Base-by-base conservation (phyloP, 2,888 invertebrate species). In the Eilema depressum region DNA sequence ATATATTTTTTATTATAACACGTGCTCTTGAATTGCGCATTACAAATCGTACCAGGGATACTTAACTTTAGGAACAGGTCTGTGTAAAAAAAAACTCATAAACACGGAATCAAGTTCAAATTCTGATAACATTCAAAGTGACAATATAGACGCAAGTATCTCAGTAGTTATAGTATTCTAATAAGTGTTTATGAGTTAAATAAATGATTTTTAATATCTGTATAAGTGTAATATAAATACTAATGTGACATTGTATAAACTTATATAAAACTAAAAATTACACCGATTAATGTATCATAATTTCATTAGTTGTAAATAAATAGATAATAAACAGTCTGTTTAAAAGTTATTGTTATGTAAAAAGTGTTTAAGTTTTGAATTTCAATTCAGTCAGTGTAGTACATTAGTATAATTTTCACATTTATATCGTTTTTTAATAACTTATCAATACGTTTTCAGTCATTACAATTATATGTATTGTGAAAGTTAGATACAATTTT, bases 321-420 rank as follows among this genome's bases (percentile, higher is more conserved):
- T 62, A 37, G 37, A 37, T 33, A n/a, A 62, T 62, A 23, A 62
- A 33, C n/a, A 61, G 11, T 61, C 30, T 30, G n/a, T 62, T 33
- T 23, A 20, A 37, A 41, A 17, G 47, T 47, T 47, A 47, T 53
- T 53, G 53, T 53, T 53, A n/a, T 53, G 53, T 30, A 68, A 53
- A 12, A 25, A 37, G 56, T 59, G 57, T 33, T 30, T 66, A 30
- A 25, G 23, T 56, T 66, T 56, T 64, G n/a, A 64, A 56, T 64
- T 30, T 41, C 20, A 10, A 53, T 53, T 53, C n/a, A 66, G 25
- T 37, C 57, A 33, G 23, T 37, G 25, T 59, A 57, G 57, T 59
- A 37, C 57, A 66, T 37, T 66, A 59, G 37, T 59, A 59, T 65
- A 57, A 17, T n/a, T 33, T 57, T 66, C 47, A 26, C 57, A 25